Base-by-base conservation (phyloP, 2,797 vertebrate species). In the Amniataba percoides region DNA sequence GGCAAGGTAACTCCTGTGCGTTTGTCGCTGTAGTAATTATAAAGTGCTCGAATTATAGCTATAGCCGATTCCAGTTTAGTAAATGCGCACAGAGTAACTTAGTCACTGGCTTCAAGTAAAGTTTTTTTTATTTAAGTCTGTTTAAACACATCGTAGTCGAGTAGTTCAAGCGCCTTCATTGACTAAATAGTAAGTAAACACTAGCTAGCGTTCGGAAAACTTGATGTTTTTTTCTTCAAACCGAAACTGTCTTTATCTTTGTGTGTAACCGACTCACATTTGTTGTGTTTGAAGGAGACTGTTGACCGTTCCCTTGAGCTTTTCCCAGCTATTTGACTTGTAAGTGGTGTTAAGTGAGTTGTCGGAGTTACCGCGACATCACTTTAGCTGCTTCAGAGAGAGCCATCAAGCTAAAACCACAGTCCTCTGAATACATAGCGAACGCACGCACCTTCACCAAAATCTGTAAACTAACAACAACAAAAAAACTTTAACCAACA, bases 41-140 rank as follows among this genome's bases (percentile, higher is more conserved):
- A 19, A 6, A 42, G 2, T 57, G 11, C 34, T 3, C 7, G 1
- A 19, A 15, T 31, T 13, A 18, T 1, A 40, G 14, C 4, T 15
- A 16, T 0, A 5, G 2, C 18, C 2, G 0, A 8, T 7, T 13
- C 4, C 0, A 43, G 12, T 2, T n/a, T 2, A 18, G 2, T 18
- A 13, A 15, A 25, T 1, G 3, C 1, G 3, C 25, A 0, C 18
- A 5, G 5, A 51, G 19, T 51, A 3, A n/a, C 11, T 15, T 7
- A 8, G 40, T 13, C 15, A 5, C 13, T 25, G 1, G 3, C 0
- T 5, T 58, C 1, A 31, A 15, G 10, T 31, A 21, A 10, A 34
- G 5, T 1, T 12, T 0, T 23, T 13, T 3, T 16, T 1, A 46
- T 31, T 56, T 49, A 12, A 16, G 12, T 36, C 13, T 25, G 7